These are phyloP conservation scores for Drosophila ironensis DNA, from an alignment of 1,140 invertebrate species.

Conservation along the genomic window DNA sequence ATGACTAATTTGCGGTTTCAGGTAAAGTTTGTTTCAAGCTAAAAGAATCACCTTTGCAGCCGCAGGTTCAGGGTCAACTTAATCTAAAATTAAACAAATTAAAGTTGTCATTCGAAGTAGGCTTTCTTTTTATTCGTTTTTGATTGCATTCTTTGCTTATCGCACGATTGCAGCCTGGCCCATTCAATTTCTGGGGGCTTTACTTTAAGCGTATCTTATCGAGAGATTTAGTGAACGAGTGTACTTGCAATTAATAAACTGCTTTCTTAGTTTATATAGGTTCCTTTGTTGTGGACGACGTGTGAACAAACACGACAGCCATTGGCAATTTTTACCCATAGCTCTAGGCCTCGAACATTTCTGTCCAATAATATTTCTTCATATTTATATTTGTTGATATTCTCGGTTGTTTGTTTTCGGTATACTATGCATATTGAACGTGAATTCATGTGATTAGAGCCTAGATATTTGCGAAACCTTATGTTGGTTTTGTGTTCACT, in stretches of 20 bases:
- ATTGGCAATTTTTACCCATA: conserved; percentile 21
- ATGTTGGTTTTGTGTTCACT: conserved; percentile 27
- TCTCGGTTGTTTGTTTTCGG: conserved; percentile 31
- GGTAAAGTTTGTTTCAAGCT: no score
- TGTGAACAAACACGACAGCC: conserved; percentile 54
- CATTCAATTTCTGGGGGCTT: neutral
- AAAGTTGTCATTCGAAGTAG: neutral
- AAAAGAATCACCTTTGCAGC: no score
- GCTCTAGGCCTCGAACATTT: conserved; percentile 7
- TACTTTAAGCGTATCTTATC: conserved; percentile 61
- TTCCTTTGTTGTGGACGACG: conserved; percentile 58
- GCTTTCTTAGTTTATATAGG: conserved; percentile 15
- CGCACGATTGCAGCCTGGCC: conserved; percentile 42
- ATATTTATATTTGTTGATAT: conserved; percentile 22
- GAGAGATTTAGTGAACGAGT: conserved; percentile 44
- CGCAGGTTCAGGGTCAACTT: conserved; percentile 30
- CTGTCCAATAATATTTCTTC: neutral
- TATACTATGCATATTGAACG: conserved; percentile 26
- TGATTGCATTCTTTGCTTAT: conserved; percentile 35
- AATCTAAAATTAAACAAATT: neutral
- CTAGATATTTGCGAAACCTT: conserved; percentile 53
- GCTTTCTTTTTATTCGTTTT: neutral
- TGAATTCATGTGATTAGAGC: conserved; percentile 40
- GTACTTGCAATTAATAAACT: conserved; percentile 40
- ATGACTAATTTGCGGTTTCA: no score